Percentiles rank a stretch among this genome's conserved stretches.
These are phyloP conservation scores for Aromia moschata DNA, from an alignment of 2,888 invertebrate genomes.

Conservation along the genomic window DNA sequence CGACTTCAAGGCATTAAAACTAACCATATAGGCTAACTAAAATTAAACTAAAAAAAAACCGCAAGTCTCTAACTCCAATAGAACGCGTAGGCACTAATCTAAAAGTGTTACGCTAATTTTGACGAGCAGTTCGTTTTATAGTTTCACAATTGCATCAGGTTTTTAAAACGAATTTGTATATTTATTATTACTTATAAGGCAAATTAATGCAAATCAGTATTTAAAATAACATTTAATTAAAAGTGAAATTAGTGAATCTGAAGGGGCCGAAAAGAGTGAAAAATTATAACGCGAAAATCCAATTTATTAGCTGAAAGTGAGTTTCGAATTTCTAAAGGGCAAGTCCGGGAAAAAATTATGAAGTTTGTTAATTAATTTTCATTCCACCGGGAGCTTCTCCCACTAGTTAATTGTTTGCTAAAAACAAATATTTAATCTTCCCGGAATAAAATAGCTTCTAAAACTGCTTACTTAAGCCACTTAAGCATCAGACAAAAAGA, in stretches of 20 bases:
- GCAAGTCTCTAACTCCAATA: too few species aligned
- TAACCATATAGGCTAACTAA: too few species aligned
- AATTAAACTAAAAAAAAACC: too few species aligned
- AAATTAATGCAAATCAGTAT: background rate
- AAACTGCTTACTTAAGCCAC: constrained; percentile 5
- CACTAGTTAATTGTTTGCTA: background rate
- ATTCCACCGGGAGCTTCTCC: constrained; percentile 1
- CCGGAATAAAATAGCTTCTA: constrained; percentile 4
- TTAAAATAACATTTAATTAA: background rate
- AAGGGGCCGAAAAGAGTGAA: background rate
- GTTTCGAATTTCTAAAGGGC: background rate
- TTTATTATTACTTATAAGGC: too few species aligned
- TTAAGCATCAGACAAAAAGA: too few species aligned
- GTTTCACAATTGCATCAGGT: too few species aligned
- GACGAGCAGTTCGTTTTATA: too few species aligned
- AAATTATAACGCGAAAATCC: background rate
- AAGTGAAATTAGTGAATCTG: background rate
- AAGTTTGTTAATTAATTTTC: constrained; percentile 3
- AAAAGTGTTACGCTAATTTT: too few species aligned
- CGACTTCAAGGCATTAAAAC: too few species aligned
- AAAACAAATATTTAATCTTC: constrained; percentile 14
- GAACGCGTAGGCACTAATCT: too few species aligned
- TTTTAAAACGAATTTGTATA: too few species aligned
- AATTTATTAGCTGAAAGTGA: background rate
- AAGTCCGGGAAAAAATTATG: constrained; percentile 1